Percentiles rank a stretch among this genome's conserved stretches.
These are phyloP conservation scores for Podargus strigoides DNA, from an alignment of 2,797 vertebrate species.

Conservation along the genomic window DNA sequence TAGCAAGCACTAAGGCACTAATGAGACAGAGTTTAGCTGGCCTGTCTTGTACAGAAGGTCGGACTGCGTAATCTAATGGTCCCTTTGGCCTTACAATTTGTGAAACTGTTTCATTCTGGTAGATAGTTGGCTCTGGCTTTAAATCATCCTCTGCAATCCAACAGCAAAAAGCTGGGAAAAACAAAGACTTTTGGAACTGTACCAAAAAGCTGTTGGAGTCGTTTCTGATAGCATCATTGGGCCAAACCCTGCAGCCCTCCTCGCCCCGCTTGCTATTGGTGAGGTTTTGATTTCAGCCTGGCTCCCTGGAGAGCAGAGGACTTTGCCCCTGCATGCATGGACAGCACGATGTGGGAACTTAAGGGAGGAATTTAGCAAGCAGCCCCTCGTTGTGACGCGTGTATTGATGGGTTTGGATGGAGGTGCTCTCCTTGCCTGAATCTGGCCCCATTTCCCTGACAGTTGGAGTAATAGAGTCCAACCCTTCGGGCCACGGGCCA, in stretches of 20 bases:
- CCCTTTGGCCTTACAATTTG: constrained; percentile 37
- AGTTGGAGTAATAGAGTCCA: neutral
- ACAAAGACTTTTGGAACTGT: neutral
- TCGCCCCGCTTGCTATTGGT: rapidly evolving
- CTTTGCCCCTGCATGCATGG: neutral
- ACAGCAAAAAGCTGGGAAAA: constrained; percentile 36
- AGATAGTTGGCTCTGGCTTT: constrained; percentile 42
- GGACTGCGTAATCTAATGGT: constrained; percentile 16
- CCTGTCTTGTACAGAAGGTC: neutral
- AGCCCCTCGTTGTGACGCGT: neutral
- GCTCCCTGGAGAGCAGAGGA: neutral
- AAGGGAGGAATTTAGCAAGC: neutral
- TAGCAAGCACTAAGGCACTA: neutral
- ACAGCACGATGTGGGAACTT: neutral
- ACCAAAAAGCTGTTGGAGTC: constrained; percentile 27
- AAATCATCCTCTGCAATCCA: constrained; percentile 46
- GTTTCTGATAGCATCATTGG: neutral
- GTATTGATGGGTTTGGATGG: neutral
- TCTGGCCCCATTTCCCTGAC: neutral
- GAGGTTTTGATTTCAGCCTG: neutral
- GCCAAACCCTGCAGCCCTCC: neutral
- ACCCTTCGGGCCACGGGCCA: neutral
- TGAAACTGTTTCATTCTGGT: constrained; percentile 38
- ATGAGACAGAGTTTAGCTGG: constrained; percentile 24
- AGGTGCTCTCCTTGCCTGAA: neutral